phyloP scores from a whole-genome alignment of 2,888 invertebrate species.

The Dynastes maya region DNA sequence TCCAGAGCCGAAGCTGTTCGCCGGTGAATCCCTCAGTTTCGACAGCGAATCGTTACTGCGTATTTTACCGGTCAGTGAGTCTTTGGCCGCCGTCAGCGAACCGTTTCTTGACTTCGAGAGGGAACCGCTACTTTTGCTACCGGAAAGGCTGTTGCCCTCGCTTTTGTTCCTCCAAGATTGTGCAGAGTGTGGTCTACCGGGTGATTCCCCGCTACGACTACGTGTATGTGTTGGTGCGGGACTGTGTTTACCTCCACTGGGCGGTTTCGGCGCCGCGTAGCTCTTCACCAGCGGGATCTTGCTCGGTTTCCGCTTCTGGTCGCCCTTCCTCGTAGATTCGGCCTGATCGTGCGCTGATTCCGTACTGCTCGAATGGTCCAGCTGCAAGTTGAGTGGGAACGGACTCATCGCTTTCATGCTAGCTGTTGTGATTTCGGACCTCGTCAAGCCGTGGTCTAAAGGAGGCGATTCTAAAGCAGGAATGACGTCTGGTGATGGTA shows the following conservation, averaged over 20 bases:
- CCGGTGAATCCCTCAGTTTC: conserved; percentile 64
- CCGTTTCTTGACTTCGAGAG: conserved; percentile 68
- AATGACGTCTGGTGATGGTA: conserved; percentile 68
- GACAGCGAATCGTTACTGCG: conserved; percentile 73
- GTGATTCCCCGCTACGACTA: conserved; percentile 69
- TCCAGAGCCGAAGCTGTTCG: conserved; percentile 58
- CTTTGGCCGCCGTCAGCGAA: conserved; percentile 68
- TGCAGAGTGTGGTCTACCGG: conserved; percentile 73
- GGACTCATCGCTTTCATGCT: conserved; percentile 77
- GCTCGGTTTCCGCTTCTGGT: conserved; percentile 73
- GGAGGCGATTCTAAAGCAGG: conserved; percentile 68
- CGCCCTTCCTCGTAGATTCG: conserved; percentile 66
- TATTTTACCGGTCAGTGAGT: conserved; percentile 73
- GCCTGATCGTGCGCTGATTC: conserved; percentile 78
- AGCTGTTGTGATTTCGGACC: conserved; percentile 70
- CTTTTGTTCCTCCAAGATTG: conserved; percentile 69
- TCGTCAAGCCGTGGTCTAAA: conserved; percentile 70
- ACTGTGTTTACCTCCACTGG: conserved; percentile 63
- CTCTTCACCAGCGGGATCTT: conserved; percentile 80
- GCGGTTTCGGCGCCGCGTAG: conserved; percentile 78
- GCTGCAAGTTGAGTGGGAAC: conserved; percentile 70
- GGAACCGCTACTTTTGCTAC: conserved; percentile 66
- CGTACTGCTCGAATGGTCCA: conserved; percentile 77
- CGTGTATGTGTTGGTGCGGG: conserved; percentile 61
- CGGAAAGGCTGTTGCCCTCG: conserved; percentile 65